phyloP scores from a whole-genome alignment of 2,888 invertebrate species.

The Sicus ferrugineus region DNA sequence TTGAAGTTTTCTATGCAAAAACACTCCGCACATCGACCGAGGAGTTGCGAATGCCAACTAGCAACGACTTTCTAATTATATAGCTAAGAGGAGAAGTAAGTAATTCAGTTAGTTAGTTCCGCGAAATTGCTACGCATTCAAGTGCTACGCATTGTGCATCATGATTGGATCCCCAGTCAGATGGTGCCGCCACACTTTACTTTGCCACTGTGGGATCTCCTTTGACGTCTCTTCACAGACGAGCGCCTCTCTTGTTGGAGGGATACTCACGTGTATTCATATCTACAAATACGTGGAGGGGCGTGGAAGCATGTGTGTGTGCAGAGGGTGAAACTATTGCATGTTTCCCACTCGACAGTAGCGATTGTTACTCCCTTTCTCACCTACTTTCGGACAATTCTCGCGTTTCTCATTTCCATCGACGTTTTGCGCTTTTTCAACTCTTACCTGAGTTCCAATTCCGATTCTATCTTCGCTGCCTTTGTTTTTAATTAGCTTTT shows the following conservation, averaged over 20 bases:
- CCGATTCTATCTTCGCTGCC: not conserved
- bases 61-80: not conserved
- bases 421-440: not conserved
- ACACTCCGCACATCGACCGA: too few relatives aligned
- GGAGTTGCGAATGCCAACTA: not conserved
- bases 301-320: not conserved
- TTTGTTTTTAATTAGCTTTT: slow-evolving; percentile 9
- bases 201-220: not conserved
- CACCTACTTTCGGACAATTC: not conserved
- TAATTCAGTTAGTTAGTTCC: not conserved
- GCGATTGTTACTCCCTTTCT: not conserved
- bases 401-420: not conserved
- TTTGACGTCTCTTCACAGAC: too few relatives aligned
- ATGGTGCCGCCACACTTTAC: not conserved
- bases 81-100: not conserved
- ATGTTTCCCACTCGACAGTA: not conserved
- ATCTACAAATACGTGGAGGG: too few relatives aligned
- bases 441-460: not conserved
- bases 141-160: too few relatives aligned
- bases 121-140: not conserved
- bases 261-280: too few relatives aligned
- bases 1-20: not conserved
- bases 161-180: slow-evolving; percentile 20
- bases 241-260: too few relatives aligned
- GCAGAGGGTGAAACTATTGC: too few relatives aligned